Percentiles rank a stretch among this genome's conserved stretches.
These are phyloP conservation scores for Morpho helenor DNA, from an alignment of 2,888 invertebrate species.

Conservation along the genomic window DNA sequence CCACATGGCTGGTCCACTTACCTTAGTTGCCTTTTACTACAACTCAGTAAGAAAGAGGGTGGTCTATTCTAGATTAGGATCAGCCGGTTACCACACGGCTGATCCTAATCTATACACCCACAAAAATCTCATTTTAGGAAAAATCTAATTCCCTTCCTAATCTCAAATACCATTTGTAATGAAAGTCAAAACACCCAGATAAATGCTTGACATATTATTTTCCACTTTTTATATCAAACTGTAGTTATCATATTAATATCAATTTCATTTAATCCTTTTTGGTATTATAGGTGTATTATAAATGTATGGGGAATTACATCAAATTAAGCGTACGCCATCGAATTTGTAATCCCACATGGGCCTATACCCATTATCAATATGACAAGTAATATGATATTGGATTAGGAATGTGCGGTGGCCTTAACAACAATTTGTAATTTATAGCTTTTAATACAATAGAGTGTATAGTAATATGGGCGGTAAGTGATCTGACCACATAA, in stretches of 20 bases:
- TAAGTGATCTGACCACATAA: too few relatives aligned
- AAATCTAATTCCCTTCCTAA: too few relatives aligned
- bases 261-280: slow-evolving; percentile 26
- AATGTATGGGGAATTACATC: slow-evolving; percentile 25
- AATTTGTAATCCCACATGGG: slow-evolving; percentile 32
- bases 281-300: slow-evolving; percentile 17
- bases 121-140: too few relatives aligned
- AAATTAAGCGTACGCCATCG: slow-evolving; percentile 32
- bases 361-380: slow-evolving; percentile 29
- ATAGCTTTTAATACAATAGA: slow-evolving; percentile 7
- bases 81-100: too few relatives aligned
- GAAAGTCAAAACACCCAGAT: too few relatives aligned
- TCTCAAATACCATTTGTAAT: too few relatives aligned
- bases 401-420: slow-evolving; percentile 21
- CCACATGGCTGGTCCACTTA: too few relatives aligned
- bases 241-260: slow-evolving; percentile 8
- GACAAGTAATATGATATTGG: slow-evolving; percentile 28
- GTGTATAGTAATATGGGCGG: background rate
- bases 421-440: slow-evolving; percentile 13
- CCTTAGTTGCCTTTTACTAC: too few relatives aligned
- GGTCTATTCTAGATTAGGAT: too few relatives aligned
- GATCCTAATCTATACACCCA: too few relatives aligned
- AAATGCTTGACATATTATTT: too few relatives aligned
- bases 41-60: too few relatives aligned
- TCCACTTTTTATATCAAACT: background rate